Evolutionary conservation across 2,113 vertebrate species (phyloP), one percentile per base, ranked within the genome.

Genomic region (Bubo scandiacus): DNA sequence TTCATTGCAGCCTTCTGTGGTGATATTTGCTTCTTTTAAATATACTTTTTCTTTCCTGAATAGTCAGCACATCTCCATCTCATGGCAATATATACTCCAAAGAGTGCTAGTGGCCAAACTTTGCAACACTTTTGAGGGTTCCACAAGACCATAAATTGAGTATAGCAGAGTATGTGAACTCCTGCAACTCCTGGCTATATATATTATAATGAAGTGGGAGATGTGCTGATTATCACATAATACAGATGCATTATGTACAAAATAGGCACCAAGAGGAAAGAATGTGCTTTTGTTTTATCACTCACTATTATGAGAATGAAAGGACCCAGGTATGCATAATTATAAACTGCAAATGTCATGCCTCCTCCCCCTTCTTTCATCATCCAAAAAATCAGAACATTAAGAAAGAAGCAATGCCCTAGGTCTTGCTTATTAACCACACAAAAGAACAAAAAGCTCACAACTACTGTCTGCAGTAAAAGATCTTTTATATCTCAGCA

Each of bases 201-300:
- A 91, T 74, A 94, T 81, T 83, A 72, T 58, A 83, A 90, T 92
- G 95, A 97, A 97, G 75, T 70, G 81, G 75, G 90, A 95, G 94
- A 96, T 94, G 94, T 95, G 85, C 95, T 97, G 92, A 98, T 98
- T 97, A 97, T 95, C 96, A 96, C 87, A 88, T 97, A 98, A 94
- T 91, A 83, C 78, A 97, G 95, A 88, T 72, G 45, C 70, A 94
- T 97, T 98, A 88, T 92, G 54, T 92, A 72, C 90, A 80, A 93
- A 97, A 97, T 81, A 96, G 88, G 75, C 73, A 94, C 63, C 93
- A 59, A 92, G 97, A 96, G 97, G 86, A 93, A 96, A 92, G 63
- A 94, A 88, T 21, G 43, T 89, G 81, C 80, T 86, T 93, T 87
- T 72, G 82, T 95, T 97, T 97, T 97, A 97, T 96, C 95, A 63